Evolutionary conservation across 2,888 invertebrate species (phyloP).

Genomic region (Alsophila aescularia): DNA sequence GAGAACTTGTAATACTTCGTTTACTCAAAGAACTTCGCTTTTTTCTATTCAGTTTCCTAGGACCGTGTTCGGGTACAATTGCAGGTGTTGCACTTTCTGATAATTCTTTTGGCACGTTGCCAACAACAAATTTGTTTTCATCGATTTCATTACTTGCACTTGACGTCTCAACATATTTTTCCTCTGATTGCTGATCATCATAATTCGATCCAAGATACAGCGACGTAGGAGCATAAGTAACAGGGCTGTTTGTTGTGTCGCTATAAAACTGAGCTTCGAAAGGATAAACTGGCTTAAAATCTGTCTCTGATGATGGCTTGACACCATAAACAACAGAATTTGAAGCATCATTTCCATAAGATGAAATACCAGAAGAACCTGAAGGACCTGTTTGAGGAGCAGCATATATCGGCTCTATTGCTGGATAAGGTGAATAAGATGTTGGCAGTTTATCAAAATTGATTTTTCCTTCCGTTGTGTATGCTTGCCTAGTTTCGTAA

Average conservation of each 20-base stretch:
- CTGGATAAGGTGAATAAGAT: constrained; percentile 65
- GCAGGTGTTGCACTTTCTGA: constrained; percentile 82
- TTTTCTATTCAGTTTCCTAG: constrained; percentile 74
- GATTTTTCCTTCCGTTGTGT: constrained; percentile 70
- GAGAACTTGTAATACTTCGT: constrained; percentile 65
- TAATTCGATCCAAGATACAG: constrained; percentile 77
- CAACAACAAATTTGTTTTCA: constrained; percentile 86
- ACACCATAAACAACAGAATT: constrained; percentile 76
- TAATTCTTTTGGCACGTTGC: constrained; percentile 86
- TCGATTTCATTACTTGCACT: constrained; percentile 50
- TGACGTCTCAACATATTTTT: constrained; percentile 60
- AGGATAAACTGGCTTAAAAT: constrained; percentile 79
- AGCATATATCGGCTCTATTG: constrained; percentile 76
- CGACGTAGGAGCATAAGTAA: constrained; percentile 74
- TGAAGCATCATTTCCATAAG: constrained; percentile 66
- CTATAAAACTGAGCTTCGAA: constrained; percentile 73
- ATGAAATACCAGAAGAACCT: constrained; percentile 57
- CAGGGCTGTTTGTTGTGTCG: constrained; percentile 70
- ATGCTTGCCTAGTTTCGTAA: constrained; percentile 74
- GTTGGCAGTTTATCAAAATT: constrained; percentile 62
- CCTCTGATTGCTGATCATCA: constrained; percentile 62
- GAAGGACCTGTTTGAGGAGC: constrained; percentile 68
- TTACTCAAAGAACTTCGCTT: constrained; percentile 45
- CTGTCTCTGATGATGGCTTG: constrained; percentile 71
- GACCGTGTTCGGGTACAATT: constrained; percentile 87